These are phyloP conservation scores for Helobdella robusta DNA, from an alignment of 2,888 invertebrate genomes.

Conservation along the genomic window DNA sequence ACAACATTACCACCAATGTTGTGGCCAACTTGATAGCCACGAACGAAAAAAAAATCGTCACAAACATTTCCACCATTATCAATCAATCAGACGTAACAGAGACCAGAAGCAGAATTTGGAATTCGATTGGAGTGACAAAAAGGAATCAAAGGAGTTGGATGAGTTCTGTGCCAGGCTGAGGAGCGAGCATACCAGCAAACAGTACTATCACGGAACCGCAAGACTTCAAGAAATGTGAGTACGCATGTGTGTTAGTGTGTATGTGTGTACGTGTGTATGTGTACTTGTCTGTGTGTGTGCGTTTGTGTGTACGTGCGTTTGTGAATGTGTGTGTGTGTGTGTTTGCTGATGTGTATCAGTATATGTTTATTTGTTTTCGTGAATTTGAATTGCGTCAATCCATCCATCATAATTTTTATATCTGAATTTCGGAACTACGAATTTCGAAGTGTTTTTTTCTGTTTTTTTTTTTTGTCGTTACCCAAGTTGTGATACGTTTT, in stretches of 20 bases:
- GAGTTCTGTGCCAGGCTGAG: conserved; percentile 61
- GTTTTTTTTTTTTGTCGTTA: too few relatives aligned
- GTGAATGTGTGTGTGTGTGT: too few relatives aligned
- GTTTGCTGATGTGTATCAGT: too few relatives aligned
- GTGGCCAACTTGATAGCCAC: too few relatives aligned
- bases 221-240: conserved; percentile 65
- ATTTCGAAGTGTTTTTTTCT: too few relatives aligned
- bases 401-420: too few relatives aligned
- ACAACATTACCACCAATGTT: neutral
- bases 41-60: too few relatives aligned
- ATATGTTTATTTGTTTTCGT: conserved; percentile 24
- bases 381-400: conserved; percentile 5
- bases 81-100: conserved; percentile 57
- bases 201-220: conserved; percentile 72
- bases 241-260: too few relatives aligned
- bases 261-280: conserved; percentile 15
- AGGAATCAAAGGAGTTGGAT: conserved; percentile 68
- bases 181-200: conserved; percentile 59
- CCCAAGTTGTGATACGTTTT: too few relatives aligned
- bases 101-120: conserved; percentile 73
- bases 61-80: too few relatives aligned
- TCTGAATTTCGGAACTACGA: too few relatives aligned
- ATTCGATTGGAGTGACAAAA: conserved; percentile 84
- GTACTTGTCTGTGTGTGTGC: conserved; percentile 8
- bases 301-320: neutral